A percentile compares a stretch with the other conserved stretches of the same genome.
Conservation (phyloP, 2,113 vertebrate genomes). For the Callithrix jacchus region DNA sequence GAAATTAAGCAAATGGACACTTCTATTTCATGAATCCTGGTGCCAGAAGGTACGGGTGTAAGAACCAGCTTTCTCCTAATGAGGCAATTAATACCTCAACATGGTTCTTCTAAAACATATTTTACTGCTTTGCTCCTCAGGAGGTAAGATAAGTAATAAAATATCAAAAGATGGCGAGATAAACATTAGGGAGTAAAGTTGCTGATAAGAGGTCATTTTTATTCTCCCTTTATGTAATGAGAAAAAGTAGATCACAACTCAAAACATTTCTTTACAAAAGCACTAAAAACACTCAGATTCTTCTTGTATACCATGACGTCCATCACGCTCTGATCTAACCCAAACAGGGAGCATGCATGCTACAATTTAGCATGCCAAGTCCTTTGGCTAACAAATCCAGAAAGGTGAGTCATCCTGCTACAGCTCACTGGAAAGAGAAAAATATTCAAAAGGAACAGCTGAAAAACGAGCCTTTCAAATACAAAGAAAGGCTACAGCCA, state of each 20-base stretch:
- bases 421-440: neutral
- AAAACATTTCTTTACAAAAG: neutral
- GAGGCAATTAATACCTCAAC: slow-evolving; percentile 49
- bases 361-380: slow-evolving; percentile 5
- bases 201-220: neutral
- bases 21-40: slow-evolving; percentile 18
- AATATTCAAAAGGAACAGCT: neutral
- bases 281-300: neutral
- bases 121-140: slow-evolving; percentile 1
- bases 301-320: neutral
- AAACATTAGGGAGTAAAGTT: neutral
- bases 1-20: slow-evolving; percentile 44
- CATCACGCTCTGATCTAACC: neutral
- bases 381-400: neutral
- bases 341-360: neutral
- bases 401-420: neutral
- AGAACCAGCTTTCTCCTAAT: slow-evolving; percentile 42
- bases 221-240: neutral
- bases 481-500: neutral
- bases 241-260: neutral
- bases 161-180: slow-evolving; percentile 50
- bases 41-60: neutral
- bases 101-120: neutral
- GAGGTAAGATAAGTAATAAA: slow-evolving; percentile 42
- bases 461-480: neutral